phyloP scores from a whole-genome alignment of 2,797 vertebrate genomes.

The Phrynocephalus guinanensis region DNA sequence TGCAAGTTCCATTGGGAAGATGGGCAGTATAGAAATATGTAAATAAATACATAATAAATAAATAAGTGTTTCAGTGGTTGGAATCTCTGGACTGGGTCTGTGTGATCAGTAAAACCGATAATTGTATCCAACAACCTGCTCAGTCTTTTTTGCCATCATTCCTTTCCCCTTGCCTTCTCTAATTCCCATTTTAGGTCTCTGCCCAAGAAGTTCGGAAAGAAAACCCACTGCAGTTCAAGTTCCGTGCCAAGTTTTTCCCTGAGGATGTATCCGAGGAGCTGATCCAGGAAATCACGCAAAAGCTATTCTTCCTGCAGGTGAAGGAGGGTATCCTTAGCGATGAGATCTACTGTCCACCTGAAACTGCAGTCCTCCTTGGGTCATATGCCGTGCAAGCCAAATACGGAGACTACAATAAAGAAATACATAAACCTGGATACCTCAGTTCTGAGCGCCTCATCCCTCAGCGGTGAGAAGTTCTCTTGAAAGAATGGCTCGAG shows the following conservation, averaged over 20 bases:
- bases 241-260: conserved; percentile 95
- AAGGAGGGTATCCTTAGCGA: conserved; percentile 93
- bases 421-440: conserved; percentile 88
- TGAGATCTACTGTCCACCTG: conserved; percentile 95
- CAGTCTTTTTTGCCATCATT: background rate
- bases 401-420: conserved; percentile 92
- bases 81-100: background rate
- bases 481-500: background rate
- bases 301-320: conserved; percentile 97
- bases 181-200: conserved; percentile 81
- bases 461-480: conserved; percentile 86
- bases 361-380: conserved; percentile 95
- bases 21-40: no score
- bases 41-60: no score
- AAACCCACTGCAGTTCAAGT: conserved; percentile 94
- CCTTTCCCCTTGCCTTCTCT: background rate
- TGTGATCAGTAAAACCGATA: background rate
- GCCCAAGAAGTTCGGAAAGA: conserved; percentile 95
- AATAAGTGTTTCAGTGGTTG: background rate
- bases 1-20: no score
- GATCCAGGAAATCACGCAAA: conserved; percentile 97
- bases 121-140: conserved; percentile 33
- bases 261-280: conserved; percentile 95
- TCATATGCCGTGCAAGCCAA: conserved; percentile 97
- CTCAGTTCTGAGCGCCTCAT: conserved; percentile 90